Evolutionary conservation across 2,113 vertebrate species (phyloP), one percentile per base, ranked within the genome.

Genomic region (Gadus chalcogrammus): DNA sequence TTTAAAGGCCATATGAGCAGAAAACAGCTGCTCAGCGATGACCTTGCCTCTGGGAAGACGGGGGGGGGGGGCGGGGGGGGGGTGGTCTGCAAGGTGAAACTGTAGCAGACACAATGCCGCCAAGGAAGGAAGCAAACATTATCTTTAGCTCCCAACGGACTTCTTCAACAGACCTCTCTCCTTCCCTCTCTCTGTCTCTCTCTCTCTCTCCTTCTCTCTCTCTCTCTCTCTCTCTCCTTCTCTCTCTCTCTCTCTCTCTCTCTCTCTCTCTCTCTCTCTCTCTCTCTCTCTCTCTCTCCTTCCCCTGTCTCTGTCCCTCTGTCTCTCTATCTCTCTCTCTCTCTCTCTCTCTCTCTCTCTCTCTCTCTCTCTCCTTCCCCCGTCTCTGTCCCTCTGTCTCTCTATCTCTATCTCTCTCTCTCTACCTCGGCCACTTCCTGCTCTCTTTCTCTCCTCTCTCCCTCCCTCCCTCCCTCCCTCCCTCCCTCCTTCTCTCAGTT

Each of bases 91-190:
- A 72, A 52, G 68, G 31, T 78, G 58, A 77, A 80, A 55, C 35
- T 52, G 27, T 0, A 61, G 28, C 20, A 18, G 13, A 52, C 35
- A 27, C 1, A 31, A 24, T 6, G 27, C 15, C 48, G 38, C n/a
- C 31, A 31, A 71, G 62, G 38, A 15, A 8, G 64, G 76, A 79
- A 68, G 66, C 70, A 79, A 80, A 85, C 63, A 61, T 76, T 71
- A 61, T 75, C 67, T 71, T 71, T 67, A 69, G 27, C 64, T 71
- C 65, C 31, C 71, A 60, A 22, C 64, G 66, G 71, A 82, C 64
- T 71, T 68, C 31, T 31, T 31, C 31, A 42, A 71, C 58, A 76
- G 67, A 62, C 60, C 56, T 69, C 28, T 65, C 53, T 16, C 20
- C 42, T 24, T 18, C 55, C 16, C 52, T 12, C 52, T 55, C 52